A percentile compares a stretch with the other conserved stretches of the same genome.
phyloP scores from a whole-genome alignment of 2,113 vertebrate genomes.

The Hemiscyllium ocellatum region DNA sequence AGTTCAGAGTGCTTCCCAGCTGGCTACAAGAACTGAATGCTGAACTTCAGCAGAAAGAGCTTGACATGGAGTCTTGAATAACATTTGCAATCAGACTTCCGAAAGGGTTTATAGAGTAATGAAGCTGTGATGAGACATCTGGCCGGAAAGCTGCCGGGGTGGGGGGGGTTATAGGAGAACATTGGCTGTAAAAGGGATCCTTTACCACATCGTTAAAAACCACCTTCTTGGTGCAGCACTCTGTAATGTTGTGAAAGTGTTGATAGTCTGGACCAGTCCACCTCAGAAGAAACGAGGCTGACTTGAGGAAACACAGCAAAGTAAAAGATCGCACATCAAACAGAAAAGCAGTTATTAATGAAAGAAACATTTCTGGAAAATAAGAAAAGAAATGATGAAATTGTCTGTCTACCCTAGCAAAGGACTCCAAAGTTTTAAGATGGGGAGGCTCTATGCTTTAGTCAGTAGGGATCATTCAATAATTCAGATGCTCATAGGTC shows the following conservation, averaged over 20 bases:
- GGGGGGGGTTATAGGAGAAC: background rate
- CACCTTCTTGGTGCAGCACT: background rate
- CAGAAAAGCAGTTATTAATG: background rate
- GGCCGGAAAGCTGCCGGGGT: background rate
- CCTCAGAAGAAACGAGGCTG: background rate
- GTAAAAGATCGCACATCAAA: background rate
- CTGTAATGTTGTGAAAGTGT: background rate
- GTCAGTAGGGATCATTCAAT: background rate
- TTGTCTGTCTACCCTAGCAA: background rate
- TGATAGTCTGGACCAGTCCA: background rate
- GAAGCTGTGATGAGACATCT: background rate
- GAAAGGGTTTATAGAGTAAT: background rate
- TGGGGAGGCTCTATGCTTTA: background rate
- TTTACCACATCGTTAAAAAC: background rate
- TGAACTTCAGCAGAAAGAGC: background rate
- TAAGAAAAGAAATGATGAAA: background rate
- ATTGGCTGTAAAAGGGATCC: background rate
- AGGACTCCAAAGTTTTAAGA: background rate
- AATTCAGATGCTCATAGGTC: constrained; percentile 3
- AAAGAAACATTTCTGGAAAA: background rate
- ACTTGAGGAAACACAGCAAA: constrained; percentile 19
- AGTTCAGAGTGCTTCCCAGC: too few species aligned
- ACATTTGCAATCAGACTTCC: background rate
- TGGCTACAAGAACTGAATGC: background rate
- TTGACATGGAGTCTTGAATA: background rate